Base-by-base conservation (phyloP, 37 sponge, comb jelly and placozoan genomes). In the Aphrocallistes beatrix region DNA sequence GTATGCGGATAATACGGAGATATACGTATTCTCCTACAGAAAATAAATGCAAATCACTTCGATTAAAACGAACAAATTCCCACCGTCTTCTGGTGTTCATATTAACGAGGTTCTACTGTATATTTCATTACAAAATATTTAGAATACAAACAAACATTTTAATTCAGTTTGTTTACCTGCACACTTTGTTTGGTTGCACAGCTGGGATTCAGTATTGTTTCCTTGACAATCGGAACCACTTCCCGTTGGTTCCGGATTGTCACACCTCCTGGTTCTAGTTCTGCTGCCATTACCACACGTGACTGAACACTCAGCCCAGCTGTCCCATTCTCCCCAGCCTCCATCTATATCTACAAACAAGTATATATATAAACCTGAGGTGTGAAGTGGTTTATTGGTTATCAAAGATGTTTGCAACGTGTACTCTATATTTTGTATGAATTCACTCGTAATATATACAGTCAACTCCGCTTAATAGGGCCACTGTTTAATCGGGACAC, bases 241-340 rank as follows among this genome's bases (percentile, higher is more conserved):
- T 21, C 21, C 39, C 6, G 38, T 82, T 25, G 83, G 83, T 82
- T 37, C 39, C n/a, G 83, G 83, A 38, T 38, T 82, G 30, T 82
- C 39, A 82, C 83, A 82, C 39, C 37, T 19, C 30, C 83, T 82
- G 25, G 83, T 82, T 82, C 83, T 82, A 38, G 83, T 82, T 38
- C 30, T 37, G 30, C 1, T 82, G 9, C 83, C 83, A 19, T 37
- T 19, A 21, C 81, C 81, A 82, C 83, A 82, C 8, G 13, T 13
- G 1, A 21, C 8, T 9, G 83, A 82, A 37, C 83, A 82, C 8
- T 3, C 10, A 19, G 83, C 10, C 83, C 83, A 82, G n/a, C 39
- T 37, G 39, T 37, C 21, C 83, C 83, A 82, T 28, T 82, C 83
- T 82, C 83, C 83, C 39, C 38, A 82, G 9, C 39, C 39, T 23